These are phyloP conservation scores for Parapristionchus giblindavisi DNA, from an alignment of 2,888 invertebrate species.

Conservation along the genomic window DNA sequence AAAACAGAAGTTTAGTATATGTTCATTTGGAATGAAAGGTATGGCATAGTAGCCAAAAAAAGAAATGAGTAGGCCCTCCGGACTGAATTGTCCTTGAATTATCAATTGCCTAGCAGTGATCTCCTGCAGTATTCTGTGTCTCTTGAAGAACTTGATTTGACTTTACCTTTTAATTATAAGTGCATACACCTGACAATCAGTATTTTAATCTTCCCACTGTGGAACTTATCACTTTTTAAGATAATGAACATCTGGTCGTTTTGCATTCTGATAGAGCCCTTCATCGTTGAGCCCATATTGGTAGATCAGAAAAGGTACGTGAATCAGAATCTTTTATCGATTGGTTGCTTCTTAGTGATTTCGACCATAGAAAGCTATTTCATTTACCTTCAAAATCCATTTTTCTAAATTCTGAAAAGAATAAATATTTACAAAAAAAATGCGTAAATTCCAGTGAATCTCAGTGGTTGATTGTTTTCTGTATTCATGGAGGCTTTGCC, in stretches of 20 bases:
- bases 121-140: too few relatives aligned
- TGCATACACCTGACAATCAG: too few relatives aligned
- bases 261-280: conserved; percentile 51
- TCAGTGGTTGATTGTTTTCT: conserved; percentile 51
- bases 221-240: conserved; percentile 37
- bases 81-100: too few relatives aligned
- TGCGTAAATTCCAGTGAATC: conserved; percentile 45
- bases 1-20: too few relatives aligned
- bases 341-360: too few relatives aligned
- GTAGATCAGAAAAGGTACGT: conserved; percentile 42
- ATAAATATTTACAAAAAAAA: too few relatives aligned
- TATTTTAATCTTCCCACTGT: too few relatives aligned
- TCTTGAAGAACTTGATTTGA: too few relatives aligned
- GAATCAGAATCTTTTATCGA: not conserved
- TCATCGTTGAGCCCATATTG: conserved; percentile 49
- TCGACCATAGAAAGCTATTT: not conserved
- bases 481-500: conserved; percentile 46
- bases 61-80: not conserved
- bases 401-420: not conserved
- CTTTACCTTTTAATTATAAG: too few relatives aligned
- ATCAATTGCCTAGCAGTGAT: too few relatives aligned
- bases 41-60: not conserved
- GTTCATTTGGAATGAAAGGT: too few relatives aligned
- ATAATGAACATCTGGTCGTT: conserved; percentile 55
- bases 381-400: not conserved